Evolutionary conservation across 2,113 vertebrate genomes (phyloP), one percentile per base, ranked within the genome.

Genomic region (Poicephalus gulielmi): DNA sequence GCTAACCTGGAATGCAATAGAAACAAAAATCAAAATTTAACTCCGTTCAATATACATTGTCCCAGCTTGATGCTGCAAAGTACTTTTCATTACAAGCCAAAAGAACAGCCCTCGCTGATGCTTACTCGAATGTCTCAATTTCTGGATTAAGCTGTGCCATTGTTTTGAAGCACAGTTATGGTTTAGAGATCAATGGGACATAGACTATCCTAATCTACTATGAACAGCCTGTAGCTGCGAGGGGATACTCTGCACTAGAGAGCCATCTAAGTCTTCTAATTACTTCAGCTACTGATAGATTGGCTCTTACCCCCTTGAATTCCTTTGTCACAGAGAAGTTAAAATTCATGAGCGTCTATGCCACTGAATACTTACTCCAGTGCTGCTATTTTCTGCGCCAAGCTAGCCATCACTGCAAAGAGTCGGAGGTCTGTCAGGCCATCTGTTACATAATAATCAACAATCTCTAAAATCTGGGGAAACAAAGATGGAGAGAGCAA

Each of bases 361-460:
- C 92, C 77, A 90, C 96, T 96, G 94, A 98, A 98, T 97, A 99
- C 99, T 99, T 97, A 98, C 98, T 98, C 98, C 97, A 99, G 97
- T 97, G 98, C 98, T 96, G 98, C 98, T 96, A 99, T 98, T 98
- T 99, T 99, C 98, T 98, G 98, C 52, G 98, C 99, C 98, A 99
- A 98, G 96, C 99, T 99, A 92, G 98, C 98, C 93, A 99, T 98
- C 96, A 98, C 98, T 1, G 98, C 98, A 89, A 99, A 99, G 96
- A 99, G 99, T 97, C 98, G 97, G 97, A 99, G 98, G 98, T 99
- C 99, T 98, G 99, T 98, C 84, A 98, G 98, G 91, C 99, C 99
- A 98, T 99, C 99, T 98, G 99, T 99, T 98, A 99, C 98, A 96
- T 98, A 98, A 98, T 99, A 98, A 98, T 98, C 99, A 98, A 99